Conservation (phyloP, 2,113 vertebrate species). For the Ceratotherium simum region DNA sequence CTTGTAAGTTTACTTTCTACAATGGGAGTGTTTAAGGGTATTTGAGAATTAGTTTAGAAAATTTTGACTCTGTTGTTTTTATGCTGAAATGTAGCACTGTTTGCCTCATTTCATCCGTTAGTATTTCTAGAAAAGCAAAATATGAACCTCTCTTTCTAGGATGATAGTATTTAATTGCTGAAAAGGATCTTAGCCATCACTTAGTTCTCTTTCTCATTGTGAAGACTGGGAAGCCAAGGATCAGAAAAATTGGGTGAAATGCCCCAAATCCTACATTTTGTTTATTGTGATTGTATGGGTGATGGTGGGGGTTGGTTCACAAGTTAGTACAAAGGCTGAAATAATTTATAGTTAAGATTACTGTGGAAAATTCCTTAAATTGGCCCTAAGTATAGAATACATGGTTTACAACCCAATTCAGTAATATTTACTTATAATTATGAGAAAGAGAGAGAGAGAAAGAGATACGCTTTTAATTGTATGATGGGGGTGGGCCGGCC, state of each 20-base stretch:
- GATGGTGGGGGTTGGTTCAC: neutral
- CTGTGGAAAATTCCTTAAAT: neutral
- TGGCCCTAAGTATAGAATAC: neutral
- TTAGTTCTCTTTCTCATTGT: neutral
- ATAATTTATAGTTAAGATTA: neutral
- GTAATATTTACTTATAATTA: neutral
- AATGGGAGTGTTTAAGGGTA: neutral
- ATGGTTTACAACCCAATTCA: neutral
- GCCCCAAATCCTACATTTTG: neutral
- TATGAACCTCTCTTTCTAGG: neutral
- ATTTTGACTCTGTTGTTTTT: neutral
- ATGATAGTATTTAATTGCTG: neutral
- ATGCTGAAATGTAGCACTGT: neutral
- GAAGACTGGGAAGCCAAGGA: neutral
- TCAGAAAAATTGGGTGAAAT: neutral
- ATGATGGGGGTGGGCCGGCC: too few species aligned
- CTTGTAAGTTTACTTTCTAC: neutral
- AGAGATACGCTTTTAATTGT: neutral
- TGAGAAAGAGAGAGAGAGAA: neutral
- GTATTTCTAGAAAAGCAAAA: conserved; percentile 17
- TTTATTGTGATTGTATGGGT: neutral
- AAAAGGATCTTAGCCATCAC: neutral
- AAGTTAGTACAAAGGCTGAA: neutral
- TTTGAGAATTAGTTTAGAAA: neutral
- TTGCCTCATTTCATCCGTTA: neutral